phyloP scores from a whole-genome alignment of 2,113 vertebrate species.

The Podarcis raffonei region DNA sequence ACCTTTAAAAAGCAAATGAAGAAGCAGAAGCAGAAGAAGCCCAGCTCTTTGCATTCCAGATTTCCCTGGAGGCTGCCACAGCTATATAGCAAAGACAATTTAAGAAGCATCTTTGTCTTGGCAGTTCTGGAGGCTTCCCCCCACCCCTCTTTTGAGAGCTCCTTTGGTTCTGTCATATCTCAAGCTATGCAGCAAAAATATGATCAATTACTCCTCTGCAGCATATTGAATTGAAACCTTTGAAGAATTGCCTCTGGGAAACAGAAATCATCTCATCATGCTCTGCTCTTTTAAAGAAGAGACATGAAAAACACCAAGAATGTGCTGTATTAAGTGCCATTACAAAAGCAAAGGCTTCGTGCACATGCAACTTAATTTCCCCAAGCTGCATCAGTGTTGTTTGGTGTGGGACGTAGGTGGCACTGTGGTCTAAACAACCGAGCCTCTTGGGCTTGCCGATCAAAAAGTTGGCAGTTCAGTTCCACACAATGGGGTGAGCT shows the following conservation, averaged over 20 bases:
- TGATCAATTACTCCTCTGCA: slow-evolving; percentile 6
- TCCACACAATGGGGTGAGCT: no score
- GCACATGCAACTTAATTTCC: no score
- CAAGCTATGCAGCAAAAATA: neutral
- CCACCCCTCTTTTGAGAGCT: neutral
- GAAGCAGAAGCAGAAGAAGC: neutral
- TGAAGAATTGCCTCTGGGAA: neutral
- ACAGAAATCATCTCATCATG: slow-evolving; percentile 6
- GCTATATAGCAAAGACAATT: neutral
- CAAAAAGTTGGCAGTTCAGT: no score
- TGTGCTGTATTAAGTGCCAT: slow-evolving; percentile 3
- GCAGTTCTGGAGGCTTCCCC: neutral
- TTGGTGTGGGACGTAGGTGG: no score
- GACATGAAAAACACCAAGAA: neutral
- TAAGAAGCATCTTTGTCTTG: neutral
- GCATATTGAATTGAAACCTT: neutral
- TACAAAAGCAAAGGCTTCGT: no score
- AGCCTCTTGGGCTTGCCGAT: no score
- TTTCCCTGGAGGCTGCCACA: neutral
- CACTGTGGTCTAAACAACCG: no score
- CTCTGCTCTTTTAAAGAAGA: neutral
- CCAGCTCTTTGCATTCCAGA: neutral
- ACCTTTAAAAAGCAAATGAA: neutral
- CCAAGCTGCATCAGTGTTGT: no score
- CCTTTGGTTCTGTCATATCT: neutral